Evolutionary conservation across 2,797 vertebrate species (phyloP), one percentile per base, ranked within the genome.

Genomic region (Taenioides sp.): DNA sequence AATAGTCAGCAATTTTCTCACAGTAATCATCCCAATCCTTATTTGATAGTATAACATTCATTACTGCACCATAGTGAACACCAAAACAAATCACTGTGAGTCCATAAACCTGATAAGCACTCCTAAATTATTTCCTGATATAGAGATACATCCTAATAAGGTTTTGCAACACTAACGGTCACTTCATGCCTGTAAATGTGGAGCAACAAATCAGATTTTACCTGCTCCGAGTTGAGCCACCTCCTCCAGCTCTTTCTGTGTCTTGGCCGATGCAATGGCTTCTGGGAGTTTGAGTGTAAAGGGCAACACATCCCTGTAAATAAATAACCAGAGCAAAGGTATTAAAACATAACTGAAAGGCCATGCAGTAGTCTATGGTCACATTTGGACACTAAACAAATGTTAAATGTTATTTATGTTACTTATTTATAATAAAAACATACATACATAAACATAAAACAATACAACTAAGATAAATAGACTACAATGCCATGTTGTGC

Each of bases 271-370:
- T 74, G 94, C 91, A 85, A 99, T 95, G 78, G 94, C 95, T 60
- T 94, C 95, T 80, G 97, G 98, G 87, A 99, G 90, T 91, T 95
- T 96, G 87, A 99, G 92, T 58, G 95, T 96, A 83, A 98, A 98
- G 0, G 97, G 96, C 76, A 99, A 92, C 69, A 99, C 93, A 60
- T 99, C 98, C 87, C 98, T 99, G 3, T 43, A 27, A 7, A 78
- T 59, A 22, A 49, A 40, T 34, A 71, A 28, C 4, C 25, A 25
- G 27, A 23, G 5, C 20, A 0, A 65, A 14, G 5, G 34, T 1
- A 62, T 20, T 34, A 61, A 49, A 49, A 69, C 50, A 49, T 23
- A 3, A 28, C 14, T n/a, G 43, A 20, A 37, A 31, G 14, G 40
- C 31, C 27, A 43, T 43, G 28, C 14, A 61, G 43, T 4, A 47